phyloP scores from a whole-genome alignment of 2,888 invertebrate genomes.

The Pedicia rivosa region DNA sequence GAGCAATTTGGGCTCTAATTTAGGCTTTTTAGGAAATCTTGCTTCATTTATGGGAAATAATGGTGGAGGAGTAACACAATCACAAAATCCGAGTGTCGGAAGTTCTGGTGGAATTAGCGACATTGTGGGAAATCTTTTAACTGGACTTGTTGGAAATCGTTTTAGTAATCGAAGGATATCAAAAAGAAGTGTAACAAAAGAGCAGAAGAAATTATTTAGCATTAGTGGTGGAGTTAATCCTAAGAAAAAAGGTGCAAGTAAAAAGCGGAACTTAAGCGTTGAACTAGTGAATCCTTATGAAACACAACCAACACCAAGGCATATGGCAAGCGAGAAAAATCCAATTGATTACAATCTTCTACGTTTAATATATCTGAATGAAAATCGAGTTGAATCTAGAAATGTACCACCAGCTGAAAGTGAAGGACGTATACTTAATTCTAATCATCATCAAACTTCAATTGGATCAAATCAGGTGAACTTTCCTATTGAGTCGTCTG shows the following conservation, averaged over 20 bases:
- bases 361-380: too few species aligned
- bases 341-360: too few species aligned
- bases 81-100: not conserved
- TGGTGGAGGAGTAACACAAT: conserved; percentile 1
- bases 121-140: conserved; percentile 13
- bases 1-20: conserved; percentile 12
- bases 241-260: not conserved
- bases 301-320: too few species aligned
- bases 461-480: too few species aligned
- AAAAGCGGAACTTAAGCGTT: conserved; percentile 1
- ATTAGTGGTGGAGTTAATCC: not conserved
- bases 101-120: conserved; percentile 5
- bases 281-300: conserved; percentile 1
- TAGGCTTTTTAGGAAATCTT: conserved; percentile 9
- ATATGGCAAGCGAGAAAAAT: too few species aligned
- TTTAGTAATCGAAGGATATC: conserved; percentile 8
- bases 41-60: conserved; percentile 10
- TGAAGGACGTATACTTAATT: too few species aligned
- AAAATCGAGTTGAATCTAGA: too few species aligned
- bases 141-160: conserved; percentile 11
- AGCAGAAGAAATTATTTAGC: not conserved
- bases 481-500: too few species aligned
- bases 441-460: too few species aligned
- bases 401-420: too few species aligned
- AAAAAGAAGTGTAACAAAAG: conserved; percentile 10